Evolutionary conservation across 1,140 invertebrate genomes (phyloP), one percentile per base, ranked within the genome.

Genomic region (Archegozetes longisetosus): DNA sequence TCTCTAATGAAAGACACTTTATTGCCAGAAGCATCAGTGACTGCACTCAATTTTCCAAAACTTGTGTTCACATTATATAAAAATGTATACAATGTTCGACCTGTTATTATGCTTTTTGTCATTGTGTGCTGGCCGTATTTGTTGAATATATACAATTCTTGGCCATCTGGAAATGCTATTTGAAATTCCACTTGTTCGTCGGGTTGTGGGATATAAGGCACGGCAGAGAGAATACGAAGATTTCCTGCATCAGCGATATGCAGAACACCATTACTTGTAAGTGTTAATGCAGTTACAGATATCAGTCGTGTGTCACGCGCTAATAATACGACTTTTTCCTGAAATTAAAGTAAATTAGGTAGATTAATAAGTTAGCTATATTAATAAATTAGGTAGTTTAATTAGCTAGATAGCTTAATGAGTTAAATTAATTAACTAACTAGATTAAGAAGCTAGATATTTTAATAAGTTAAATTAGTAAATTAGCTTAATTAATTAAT

Each of bases 1-100:
- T 95, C 89, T 54, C 91, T 77, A 17, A 90, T 74, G 69, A 97
- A 86, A 68, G 87, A 80, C 62, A 93, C 86, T 74, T 95, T 90
- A 69, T 94, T 94, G 17, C 88, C 88, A 13, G 87, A 86, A 53
- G 84, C 85, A 72, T 95, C 91, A 0, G 85, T 89, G 0, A 97
- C 87, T 2, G 85, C 88, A 0, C 84, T 88, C 23, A 98, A 74
- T 70, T 91, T 90, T 0, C 92, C 92, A 67, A 93, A 92, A 68
- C 87, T 91, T 2, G 90, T 94, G 67, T 96, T 95, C 70, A 95
- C 94, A 22, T 85, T 93, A 73, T 98, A 97, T 1, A 92, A 77
- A 75, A 97, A 97, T 28, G 88, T 87, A 71, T 95, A 96, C 67
- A 89, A 80, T 0, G 84, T 86, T 74, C 90, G 87, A 24, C 86